A percentile compares a stretch with the other conserved stretches of the same genome.
phyloP scores from a whole-genome alignment of 2,888 invertebrate genomes.

The Pelosia muscerda region DNA sequence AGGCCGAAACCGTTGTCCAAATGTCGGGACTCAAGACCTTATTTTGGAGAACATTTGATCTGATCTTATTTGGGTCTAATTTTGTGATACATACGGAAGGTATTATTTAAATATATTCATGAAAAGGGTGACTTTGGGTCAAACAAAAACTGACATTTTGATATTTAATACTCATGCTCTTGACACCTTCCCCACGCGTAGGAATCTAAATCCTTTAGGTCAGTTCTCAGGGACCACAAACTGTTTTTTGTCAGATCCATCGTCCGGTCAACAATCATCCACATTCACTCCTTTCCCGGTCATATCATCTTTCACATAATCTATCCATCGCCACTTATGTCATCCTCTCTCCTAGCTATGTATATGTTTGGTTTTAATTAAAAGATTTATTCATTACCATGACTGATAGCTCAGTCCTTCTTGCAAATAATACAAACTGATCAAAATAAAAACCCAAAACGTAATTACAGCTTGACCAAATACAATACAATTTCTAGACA shows the following conservation, averaged over 20 bases:
- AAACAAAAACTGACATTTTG: background rate
- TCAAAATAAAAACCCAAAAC: background rate
- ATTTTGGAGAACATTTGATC: background rate
- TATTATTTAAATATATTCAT: background rate
- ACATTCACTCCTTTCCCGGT: no score
- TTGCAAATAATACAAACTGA: background rate
- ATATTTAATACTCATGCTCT: no score
- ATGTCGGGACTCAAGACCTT: background rate
- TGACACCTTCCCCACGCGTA: no score
- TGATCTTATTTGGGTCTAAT: conserved; percentile 1
- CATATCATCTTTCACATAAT: no score
- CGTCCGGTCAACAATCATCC: no score
- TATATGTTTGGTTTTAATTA: no score
- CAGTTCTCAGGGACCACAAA: no score
- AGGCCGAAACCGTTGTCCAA: background rate
- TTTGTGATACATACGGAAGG: conserved; percentile 1
- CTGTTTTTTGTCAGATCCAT: no score
- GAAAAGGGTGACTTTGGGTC: background rate
- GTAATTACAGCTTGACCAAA: background rate
- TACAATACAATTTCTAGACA: conserved; percentile 7
- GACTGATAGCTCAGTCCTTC: background rate
- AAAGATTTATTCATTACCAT: no score
- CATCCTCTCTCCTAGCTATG: no score
- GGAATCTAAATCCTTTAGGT: no score
- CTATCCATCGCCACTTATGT: no score